A percentile compares a stretch with the other conserved stretches of the same genome.
Conservation (phyloP, 2,797 vertebrate species). For the Pangasius macronema region DNA sequence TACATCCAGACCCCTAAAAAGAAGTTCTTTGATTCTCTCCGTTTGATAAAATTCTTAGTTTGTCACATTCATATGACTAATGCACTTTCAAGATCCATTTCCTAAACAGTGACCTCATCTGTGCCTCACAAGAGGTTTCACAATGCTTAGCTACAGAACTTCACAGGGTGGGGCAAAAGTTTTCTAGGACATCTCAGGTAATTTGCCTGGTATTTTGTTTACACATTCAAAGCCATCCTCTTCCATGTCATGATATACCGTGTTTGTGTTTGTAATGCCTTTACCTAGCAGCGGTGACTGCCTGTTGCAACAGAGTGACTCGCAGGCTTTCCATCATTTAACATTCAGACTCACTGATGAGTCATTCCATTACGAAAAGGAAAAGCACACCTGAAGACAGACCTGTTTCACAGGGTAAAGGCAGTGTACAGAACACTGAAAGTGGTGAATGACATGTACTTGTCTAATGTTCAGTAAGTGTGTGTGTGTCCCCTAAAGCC, state of each 20-base stretch:
- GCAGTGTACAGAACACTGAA: background rate
- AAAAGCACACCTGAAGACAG: background rate
- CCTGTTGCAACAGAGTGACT: slow-evolving; percentile 55
- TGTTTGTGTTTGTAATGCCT: slow-evolving; percentile 60
- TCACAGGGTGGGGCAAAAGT: slow-evolving; percentile 32
- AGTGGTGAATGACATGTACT: background rate
- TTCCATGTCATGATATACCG: slow-evolving; percentile 41
- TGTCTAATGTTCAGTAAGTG: background rate
- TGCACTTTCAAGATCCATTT: background rate
- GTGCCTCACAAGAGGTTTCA: background rate
- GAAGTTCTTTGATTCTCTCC: background rate
- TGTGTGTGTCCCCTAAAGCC: too few species aligned
- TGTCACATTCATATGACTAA: background rate
- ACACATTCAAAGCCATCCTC: slow-evolving; percentile 56
- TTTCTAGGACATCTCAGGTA: slow-evolving; percentile 27
- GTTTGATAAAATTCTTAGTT: background rate
- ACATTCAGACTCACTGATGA: background rate
- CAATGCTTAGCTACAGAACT: background rate
- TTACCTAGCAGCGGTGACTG: slow-evolving; percentile 58
- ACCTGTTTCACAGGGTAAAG: background rate
- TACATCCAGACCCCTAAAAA: background rate
- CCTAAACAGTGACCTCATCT: background rate
- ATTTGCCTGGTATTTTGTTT: slow-evolving; percentile 45
- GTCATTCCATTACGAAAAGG: slow-evolving; percentile 13
- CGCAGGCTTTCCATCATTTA: slow-evolving; percentile 29